Evolutionary conservation across 2,888 invertebrate genomes (phyloP), one percentile per base, ranked within the genome.

Genomic region (Eremobia ochroleuca): DNA sequence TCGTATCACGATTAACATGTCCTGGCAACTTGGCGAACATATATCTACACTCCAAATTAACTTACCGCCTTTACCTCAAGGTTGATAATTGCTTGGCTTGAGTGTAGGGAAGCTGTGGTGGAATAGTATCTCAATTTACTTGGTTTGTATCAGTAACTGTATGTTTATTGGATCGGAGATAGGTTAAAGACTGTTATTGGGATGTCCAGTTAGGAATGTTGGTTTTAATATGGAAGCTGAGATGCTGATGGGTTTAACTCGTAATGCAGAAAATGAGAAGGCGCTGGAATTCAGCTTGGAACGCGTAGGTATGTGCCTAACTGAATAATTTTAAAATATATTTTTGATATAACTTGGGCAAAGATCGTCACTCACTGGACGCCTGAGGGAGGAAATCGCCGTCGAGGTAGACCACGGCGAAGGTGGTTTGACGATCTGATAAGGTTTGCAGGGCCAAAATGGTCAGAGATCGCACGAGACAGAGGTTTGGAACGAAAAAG

Each of bases 1-100:
- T 92, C 92, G 90, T 90, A 92, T 91, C 90, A 88, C 92, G 92
- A 92, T 92, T 92, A 93, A 92, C 92, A 92, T 94, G 92, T 93
- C 92, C 92, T 91, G 90, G 90, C 87, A 69, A 89, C 86, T 90
- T 88, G 85, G 89, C 92, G 91, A 91, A 89, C 83, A 75, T 89
- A 85, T 43, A 52, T 72, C 62, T 84, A 31, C 71, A 68, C 9
- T 66, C 13, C n/a, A 65, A 69, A 75, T 71, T 5, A 46, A 49
- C 34, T 62, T 85, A 84, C 64, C 8, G 0, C 0, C n/a, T 15
- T 49, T 0, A 4, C 0, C 0, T 46, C 82, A 85, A 77, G 73
- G 77, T 66, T 62, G 31, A 58, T 61, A 64, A 28, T 88, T 25
- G 52, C 11, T 64, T 78, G 69, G 6, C 55, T 66, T 5, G 4